Conservation (phyloP, 2,113 vertebrate genomes). For the Microtus ochrogaster region DNA sequence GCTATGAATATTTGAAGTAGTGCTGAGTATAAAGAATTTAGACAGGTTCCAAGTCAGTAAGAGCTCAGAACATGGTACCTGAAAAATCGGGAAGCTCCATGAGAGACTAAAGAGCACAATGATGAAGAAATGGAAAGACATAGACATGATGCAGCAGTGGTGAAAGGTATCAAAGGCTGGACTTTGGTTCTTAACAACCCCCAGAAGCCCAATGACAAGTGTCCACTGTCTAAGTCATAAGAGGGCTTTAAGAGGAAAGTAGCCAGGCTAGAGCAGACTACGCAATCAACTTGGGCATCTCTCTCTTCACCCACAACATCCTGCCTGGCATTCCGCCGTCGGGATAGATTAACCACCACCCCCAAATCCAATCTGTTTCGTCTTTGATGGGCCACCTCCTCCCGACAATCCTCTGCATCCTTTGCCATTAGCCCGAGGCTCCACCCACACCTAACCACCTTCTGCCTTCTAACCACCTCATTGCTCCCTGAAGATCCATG, state of each 20-base stretch:
- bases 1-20: neutral
- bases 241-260: neutral
- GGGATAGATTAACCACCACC: neutral
- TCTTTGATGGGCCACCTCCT: neutral
- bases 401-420: neutral
- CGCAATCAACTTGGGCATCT: neutral
- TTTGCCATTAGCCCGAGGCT: accelerated
- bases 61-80: neutral
- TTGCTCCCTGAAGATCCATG: neutral
- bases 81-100: neutral
- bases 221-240: neutral
- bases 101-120: neutral
- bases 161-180: neutral
- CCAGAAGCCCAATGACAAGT: neutral
- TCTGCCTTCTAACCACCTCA: neutral
- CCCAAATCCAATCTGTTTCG: neutral
- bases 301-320: neutral
- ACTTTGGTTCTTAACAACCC: neutral
- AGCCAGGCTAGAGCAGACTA: neutral
- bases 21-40: neutral
- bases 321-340: neutral
- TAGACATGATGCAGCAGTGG: accelerated
- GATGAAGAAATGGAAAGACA: neutral
- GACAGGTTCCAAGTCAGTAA: neutral
- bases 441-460: neutral